Evolutionary conservation across 1,140 invertebrate species (phyloP), one percentile per base, ranked within the genome.

Genomic region (Sitodiplosis mosellana): DNA sequence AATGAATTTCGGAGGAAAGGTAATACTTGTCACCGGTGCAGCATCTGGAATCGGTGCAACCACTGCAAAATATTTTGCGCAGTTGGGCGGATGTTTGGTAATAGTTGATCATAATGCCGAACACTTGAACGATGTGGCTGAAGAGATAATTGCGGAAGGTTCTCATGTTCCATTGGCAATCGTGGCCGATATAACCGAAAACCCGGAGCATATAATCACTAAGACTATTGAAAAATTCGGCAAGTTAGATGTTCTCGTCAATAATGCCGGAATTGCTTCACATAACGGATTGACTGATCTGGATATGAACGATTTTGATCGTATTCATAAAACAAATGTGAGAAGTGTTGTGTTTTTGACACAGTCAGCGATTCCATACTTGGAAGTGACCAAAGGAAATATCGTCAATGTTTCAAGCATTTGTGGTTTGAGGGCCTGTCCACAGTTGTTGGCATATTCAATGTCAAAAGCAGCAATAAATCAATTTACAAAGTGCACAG

Each of bases 11-110:
- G 51, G 56, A 6, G 74, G 72, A 27, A 78, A 80, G 70, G 74
- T 80, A 19, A 66, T 79, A 1, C 52, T 80, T 22, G 73, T 80
- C 53, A 80, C 77, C 5, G 85, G 85, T 47, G 84, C 83, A 0
- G 85, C 81, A 61, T 86, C 83, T n/a, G 87, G 87, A 7, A 87
- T 90, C 48, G 85, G 85, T 33, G 75, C 77, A 45, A 80, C 77
- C 5, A 82, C 81, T 18, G 84, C 84, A 2, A 60, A 83, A 38
- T 66, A 78, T 49, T 75, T 91, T 47, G 76, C 84, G 11, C 71
- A 76, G 48, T 60, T 79, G 22, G 82, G 81, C 11, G 83, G 81
- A 5, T 71, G 59, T 40, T 55, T 85, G 33, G 69, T 68, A 1
- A 48, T 90, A 7, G 77, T 76, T 8, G 86, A 83, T 27, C 69